These are phyloP conservation scores for Mandrillus leucophaeus DNA, from an alignment of 2,113 vertebrate genomes.

Conservation along the genomic window DNA sequence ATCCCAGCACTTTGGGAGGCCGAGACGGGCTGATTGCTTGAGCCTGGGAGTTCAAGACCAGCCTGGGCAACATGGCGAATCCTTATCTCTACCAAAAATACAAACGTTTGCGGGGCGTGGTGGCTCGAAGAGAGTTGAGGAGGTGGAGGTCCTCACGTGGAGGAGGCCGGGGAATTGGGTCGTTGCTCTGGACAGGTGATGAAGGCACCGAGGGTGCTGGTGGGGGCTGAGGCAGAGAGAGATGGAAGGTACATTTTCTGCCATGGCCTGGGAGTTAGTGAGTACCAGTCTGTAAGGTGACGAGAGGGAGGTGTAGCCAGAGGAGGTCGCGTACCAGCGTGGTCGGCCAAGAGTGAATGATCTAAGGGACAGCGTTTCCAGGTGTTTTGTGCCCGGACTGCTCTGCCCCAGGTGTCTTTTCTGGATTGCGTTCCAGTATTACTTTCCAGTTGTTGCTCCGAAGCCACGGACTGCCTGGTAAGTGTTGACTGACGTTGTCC, in stretches of 20 bases:
- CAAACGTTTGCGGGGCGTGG: too few species aligned
- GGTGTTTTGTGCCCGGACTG: neutral
- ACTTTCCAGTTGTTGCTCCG: neutral
- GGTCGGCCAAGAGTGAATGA: neutral
- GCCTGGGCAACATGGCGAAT: too few species aligned
- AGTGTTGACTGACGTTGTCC: neutral
- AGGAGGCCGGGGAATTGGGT: neutral
- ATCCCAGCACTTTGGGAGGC: too few species aligned
- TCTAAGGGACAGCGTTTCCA: neutral
- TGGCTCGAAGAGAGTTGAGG: neutral
- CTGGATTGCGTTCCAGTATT: neutral
- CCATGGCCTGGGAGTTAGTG: neutral
- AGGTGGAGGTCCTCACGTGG: neutral
- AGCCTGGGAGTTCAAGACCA: too few species aligned
- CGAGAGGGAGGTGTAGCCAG: neutral
- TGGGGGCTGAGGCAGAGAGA: neutral
- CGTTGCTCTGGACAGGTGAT: neutral
- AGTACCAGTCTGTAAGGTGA: neutral
- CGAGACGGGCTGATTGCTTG: too few species aligned
- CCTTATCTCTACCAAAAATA: too few species aligned
- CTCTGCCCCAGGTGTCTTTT: neutral
- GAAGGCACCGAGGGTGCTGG: neutral
- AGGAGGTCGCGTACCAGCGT: neutral
- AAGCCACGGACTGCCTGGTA: neutral
- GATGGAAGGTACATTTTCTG: neutral